A percentile compares a stretch with the other conserved stretches of the same genome.
These are phyloP conservation scores for Anoplolepis gracilipes DNA, from an alignment of 1,140 invertebrate species.

Conservation along the genomic window DNA sequence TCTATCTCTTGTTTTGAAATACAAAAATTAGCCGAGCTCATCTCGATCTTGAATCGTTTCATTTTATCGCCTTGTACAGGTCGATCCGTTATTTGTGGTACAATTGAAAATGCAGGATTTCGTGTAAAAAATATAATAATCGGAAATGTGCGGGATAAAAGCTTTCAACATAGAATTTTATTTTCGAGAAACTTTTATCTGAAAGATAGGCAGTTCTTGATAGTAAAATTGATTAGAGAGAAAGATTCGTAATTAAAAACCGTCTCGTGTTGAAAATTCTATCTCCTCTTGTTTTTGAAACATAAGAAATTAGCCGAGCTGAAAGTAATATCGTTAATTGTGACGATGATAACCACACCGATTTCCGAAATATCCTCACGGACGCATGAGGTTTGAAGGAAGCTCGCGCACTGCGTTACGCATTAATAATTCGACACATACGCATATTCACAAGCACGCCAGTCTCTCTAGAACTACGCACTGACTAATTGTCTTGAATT, in stretches of 20 bases:
- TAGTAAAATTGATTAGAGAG: too few relatives aligned
- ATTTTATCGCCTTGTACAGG: not conserved
- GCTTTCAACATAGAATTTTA: not conserved
- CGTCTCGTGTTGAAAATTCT: too few relatives aligned
- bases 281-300: too few relatives aligned
- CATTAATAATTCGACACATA: not conserved
- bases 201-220: not conserved
- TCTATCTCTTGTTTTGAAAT: too few relatives aligned
- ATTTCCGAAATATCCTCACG: not conserved
- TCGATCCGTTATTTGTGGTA: not conserved
- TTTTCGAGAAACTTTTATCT: not conserved
- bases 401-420: not conserved
- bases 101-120: not conserved
- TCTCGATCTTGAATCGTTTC: not conserved
- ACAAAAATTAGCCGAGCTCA: too few relatives aligned
- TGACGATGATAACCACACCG: too few relatives aligned
- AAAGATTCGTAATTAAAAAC: too few relatives aligned
- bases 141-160: too few relatives aligned
- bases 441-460: not conserved
- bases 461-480: not conserved
- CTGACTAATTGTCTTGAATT: constrained; percentile 66
- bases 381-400: not conserved
- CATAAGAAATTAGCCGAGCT: too few relatives aligned
- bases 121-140: not conserved
- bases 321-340: too few relatives aligned